Conservation (phyloP, 2,797 vertebrate genomes). For the Tapera naevia region DNA sequence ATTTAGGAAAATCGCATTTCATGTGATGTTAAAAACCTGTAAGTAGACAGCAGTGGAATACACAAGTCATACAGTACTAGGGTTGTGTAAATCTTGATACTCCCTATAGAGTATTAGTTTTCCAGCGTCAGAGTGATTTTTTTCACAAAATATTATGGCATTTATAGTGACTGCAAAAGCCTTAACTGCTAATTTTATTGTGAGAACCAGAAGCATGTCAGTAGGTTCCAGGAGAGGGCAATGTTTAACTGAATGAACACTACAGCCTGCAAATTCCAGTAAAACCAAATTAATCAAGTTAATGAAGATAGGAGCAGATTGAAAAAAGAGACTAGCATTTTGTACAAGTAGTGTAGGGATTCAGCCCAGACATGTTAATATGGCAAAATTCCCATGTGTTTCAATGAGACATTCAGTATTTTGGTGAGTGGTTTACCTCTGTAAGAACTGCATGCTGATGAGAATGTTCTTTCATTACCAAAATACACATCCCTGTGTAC, state of each 20-base stretch:
- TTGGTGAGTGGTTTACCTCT: neutral
- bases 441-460: neutral
- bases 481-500: neutral
- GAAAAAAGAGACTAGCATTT: neutral
- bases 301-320: neutral
- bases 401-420: neutral
- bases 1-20: neutral
- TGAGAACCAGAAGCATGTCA: neutral
- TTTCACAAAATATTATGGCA: neutral
- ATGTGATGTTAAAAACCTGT: neutral
- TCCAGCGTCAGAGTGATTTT: neutral
- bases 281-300: neutral
- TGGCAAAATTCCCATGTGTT: neutral
- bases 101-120: neutral
- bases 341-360: neutral
- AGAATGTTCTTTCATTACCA: neutral
- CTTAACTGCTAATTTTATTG: neutral
- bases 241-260: neutral
- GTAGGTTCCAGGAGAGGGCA: slow-evolving; percentile 67
- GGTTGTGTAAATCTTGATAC: neutral
- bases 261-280: neutral
- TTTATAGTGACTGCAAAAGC: neutral
- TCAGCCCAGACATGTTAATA: neutral
- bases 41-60: neutral
- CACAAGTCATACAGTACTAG: neutral